These are phyloP conservation scores for Ectropis crepuscularia DNA, from an alignment of 2,888 invertebrate genomes.

Conservation along the genomic window DNA sequence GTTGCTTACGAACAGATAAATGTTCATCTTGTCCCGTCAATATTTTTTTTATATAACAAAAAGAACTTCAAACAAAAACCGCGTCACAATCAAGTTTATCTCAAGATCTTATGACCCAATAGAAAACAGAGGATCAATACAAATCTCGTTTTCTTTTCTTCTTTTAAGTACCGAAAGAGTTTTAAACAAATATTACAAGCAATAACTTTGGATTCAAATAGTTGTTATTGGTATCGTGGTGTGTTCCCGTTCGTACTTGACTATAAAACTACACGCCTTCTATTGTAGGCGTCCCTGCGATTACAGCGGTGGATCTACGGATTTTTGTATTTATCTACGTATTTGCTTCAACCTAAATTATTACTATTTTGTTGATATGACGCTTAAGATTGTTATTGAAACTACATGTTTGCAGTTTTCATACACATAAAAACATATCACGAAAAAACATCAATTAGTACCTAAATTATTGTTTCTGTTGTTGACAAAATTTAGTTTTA, in stretches of 20 bases:
- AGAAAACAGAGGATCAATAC: constrained; percentile 14
- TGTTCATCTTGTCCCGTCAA: not conserved
- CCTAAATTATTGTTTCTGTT: too few species aligned
- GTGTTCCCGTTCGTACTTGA: constrained; percentile 47
- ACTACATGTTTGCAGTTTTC: too few species aligned
- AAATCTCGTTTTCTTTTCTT: constrained; percentile 31
- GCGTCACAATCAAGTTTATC: constrained; percentile 7
- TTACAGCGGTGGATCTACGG: too few species aligned
- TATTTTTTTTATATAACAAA: not conserved
- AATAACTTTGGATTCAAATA: constrained; percentile 47
- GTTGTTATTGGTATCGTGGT: constrained; percentile 52
- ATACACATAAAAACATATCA: too few species aligned
- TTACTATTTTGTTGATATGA: too few species aligned
- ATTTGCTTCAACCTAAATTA: too few species aligned
- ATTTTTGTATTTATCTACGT: too few species aligned
- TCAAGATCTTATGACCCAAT: constrained; percentile 7
- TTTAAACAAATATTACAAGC: constrained; percentile 46
- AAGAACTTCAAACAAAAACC: constrained; percentile 5
- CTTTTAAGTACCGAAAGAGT: constrained; percentile 38
- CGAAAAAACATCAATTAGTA: too few species aligned
- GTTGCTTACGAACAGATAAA: not conserved
- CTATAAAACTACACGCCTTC: constrained; percentile 8
- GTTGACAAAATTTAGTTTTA: too few species aligned
- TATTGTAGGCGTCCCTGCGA: too few species aligned
- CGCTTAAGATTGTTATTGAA: too few species aligned